Evolutionary conservation across 1,140 invertebrate species (phyloP).

Genomic region (Drosophila eugracilis): DNA sequence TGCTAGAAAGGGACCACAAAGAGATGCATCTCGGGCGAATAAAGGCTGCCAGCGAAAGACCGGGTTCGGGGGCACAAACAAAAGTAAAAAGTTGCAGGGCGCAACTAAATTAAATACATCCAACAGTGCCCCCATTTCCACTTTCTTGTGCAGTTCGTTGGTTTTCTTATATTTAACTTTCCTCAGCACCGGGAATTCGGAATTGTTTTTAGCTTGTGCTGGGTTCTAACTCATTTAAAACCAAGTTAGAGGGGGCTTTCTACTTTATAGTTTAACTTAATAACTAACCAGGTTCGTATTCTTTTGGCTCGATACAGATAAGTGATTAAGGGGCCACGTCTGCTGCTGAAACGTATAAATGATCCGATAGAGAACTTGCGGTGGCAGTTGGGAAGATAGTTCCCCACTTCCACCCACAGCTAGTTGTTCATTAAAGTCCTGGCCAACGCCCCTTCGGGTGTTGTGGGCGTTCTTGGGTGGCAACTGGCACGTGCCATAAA

Average conservation of each 20-base stretch:
- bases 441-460: constrained; percentile 50
- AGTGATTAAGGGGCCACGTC: not conserved
- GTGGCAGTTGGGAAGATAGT: not conserved
- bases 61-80: constrained; percentile 12
- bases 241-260: too few species aligned
- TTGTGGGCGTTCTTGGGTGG: constrained; percentile 18
- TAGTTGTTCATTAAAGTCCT: constrained; percentile 51
- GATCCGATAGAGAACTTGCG: constrained; percentile 1
- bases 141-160: not conserved
- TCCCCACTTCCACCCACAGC: not conserved
- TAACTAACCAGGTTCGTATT: too few species aligned
- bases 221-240: too few species aligned
- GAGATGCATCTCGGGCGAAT: constrained; percentile 5
- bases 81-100: constrained; percentile 36
- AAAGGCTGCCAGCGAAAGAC: not conserved
- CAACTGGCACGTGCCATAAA: constrained; percentile 68
- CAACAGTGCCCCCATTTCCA: constrained; percentile 24
- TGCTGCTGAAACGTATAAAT: constrained; percentile 2
- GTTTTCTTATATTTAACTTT: not conserved
- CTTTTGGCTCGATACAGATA: constrained; percentile 38
- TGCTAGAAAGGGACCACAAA: constrained; percentile 15
- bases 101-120: constrained; percentile 42
- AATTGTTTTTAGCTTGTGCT: not conserved
- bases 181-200: too few species aligned
- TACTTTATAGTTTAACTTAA: too few species aligned